Evolutionary conservation across 2,113 vertebrate species (phyloP).

Genomic region (Corvus cornix): DNA sequence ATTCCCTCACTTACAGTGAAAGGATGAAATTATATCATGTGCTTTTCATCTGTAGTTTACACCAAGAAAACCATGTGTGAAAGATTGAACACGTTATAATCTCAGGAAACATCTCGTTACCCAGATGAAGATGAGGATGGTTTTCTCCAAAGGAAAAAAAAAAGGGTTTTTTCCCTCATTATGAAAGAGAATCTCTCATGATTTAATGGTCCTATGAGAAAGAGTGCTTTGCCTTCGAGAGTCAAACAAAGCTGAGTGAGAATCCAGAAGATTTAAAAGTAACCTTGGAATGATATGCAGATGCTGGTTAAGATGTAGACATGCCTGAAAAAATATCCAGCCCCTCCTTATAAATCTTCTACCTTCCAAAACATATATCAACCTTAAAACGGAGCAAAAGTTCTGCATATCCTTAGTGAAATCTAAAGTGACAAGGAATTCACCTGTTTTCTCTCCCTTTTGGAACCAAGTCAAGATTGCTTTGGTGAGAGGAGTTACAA

Average conservation of each 20-base stretch:
- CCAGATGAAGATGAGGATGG: background rate
- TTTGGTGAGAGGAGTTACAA: background rate
- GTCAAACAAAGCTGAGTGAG: background rate
- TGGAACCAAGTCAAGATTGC: background rate
- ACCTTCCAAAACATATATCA: background rate
- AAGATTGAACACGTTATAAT: background rate
- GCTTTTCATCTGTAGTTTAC: background rate
- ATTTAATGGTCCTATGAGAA: background rate
- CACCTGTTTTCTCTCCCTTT: background rate
- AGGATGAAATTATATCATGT: background rate
- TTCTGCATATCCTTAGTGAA: background rate
- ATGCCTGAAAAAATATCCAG: background rate
- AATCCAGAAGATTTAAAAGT: background rate
- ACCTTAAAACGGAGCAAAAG: background rate
- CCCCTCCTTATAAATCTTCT: background rate
- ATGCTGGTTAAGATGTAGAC: background rate
- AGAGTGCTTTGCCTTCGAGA: background rate
- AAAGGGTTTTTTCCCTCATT: background rate
- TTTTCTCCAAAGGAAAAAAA: background rate
- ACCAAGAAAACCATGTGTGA: background rate
- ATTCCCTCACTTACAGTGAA: background rate
- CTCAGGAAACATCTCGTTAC: background rate
- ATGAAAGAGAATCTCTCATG: background rate
- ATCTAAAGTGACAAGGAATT: background rate
- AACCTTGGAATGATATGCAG: background rate